Conservation (phyloP, 2,113 vertebrate species). For the Brachirus orientalis region DNA sequence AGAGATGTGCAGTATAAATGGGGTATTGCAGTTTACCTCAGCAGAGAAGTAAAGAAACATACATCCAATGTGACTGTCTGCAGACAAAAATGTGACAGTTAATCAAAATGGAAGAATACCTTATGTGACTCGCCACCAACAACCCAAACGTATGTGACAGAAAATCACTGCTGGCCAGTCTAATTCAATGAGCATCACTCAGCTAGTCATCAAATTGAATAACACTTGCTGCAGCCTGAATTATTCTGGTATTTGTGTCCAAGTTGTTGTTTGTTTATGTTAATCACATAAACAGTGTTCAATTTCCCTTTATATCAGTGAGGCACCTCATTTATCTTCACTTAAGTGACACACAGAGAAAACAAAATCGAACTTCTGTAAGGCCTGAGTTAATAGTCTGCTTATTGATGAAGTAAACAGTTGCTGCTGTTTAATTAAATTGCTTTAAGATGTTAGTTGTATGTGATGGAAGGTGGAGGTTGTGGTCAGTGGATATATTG, state of each 20-base stretch:
- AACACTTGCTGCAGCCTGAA: constrained; percentile 9
- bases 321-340: constrained; percentile 14
- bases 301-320: constrained; percentile 16
- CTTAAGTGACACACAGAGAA: constrained; percentile 9
- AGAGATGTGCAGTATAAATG: too few relatives aligned
- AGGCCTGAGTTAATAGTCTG: background rate
- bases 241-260: constrained; percentile 10
- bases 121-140: constrained; percentile 26
- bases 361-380: constrained; percentile 1
- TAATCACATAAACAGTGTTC: constrained; percentile 20
- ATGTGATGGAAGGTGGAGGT: background rate
- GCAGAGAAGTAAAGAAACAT: background rate
- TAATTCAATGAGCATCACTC: constrained; percentile 33
- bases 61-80: background rate
- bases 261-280: constrained; percentile 5
- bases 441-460: background rate
- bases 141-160: constrained; percentile 40
- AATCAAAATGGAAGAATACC: constrained; percentile 35
- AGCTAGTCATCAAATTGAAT: constrained; percentile 25
- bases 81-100: constrained; percentile 39
- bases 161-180: constrained; percentile 33
- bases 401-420: constrained; percentile 6
- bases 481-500: background rate
- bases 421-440: background rate
- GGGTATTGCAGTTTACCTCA: background rate